These are phyloP conservation scores for Poecilus cupreus DNA, from an alignment of 2,888 invertebrate species.

Conservation along the genomic window DNA sequence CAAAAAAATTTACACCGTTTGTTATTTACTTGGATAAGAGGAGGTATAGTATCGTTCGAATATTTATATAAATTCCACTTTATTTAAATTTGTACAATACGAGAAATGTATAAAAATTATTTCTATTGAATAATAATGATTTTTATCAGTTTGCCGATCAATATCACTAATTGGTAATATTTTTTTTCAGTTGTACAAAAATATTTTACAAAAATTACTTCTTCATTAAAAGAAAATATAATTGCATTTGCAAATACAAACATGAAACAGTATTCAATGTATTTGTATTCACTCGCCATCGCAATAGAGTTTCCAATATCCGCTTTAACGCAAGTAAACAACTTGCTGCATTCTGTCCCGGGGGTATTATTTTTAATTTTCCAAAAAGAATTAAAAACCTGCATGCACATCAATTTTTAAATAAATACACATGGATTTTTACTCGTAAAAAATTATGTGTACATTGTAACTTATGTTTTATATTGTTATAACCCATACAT, in stretches of 20 bases:
- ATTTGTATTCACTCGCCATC: conserved; percentile 13
- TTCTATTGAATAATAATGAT: no score
- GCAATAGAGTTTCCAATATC: conserved; percentile 25
- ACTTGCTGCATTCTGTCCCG: background rate
- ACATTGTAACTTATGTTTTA: no score
- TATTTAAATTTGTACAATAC: no score
- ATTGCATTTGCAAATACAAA: background rate
- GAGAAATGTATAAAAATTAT: no score
- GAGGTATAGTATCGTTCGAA: no score
- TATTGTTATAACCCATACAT: no score
- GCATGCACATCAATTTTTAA: background rate
- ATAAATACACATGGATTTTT: background rate
- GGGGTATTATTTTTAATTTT: conserved; percentile 39
- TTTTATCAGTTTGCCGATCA: no score
- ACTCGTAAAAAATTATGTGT: background rate
- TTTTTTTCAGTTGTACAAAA: no score
- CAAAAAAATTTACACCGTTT: no score
- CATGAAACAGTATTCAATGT: conserved; percentile 4
- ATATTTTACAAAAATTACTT: background rate
- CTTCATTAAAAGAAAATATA: background rate
- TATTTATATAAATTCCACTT: no score
- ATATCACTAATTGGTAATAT: no score
- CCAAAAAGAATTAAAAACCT: conserved; percentile 27
- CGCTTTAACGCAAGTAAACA: conserved; percentile 34
- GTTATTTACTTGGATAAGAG: no score